These are phyloP conservation scores for Aegithalos caudatus DNA, from an alignment of 2,113 vertebrate genomes.

Conservation along the genomic window DNA sequence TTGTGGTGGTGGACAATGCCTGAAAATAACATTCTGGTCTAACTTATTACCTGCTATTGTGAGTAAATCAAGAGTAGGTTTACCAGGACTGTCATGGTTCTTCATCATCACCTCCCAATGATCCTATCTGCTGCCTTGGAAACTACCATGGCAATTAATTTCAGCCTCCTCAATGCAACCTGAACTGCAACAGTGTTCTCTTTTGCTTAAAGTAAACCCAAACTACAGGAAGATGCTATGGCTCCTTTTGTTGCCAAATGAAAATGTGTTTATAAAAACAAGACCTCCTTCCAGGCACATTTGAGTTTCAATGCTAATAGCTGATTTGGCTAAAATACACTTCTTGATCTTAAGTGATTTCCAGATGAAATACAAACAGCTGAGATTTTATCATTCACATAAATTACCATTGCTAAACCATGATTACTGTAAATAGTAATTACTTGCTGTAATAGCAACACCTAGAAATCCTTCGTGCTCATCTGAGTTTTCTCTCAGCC, in stretches of 20 bases:
- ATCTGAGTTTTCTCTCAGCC: not conserved
- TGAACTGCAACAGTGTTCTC: not conserved
- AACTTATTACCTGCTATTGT: not conserved
- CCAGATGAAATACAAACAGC: not conserved
- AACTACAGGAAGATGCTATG: not conserved
- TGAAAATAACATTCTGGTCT: not conserved
- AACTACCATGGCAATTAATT: not conserved
- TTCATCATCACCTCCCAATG: not conserved
- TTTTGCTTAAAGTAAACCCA: not conserved
- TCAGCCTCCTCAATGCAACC: not conserved
- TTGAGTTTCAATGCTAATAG: not conserved
- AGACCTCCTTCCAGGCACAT: not conserved
- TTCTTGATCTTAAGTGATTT: not conserved
- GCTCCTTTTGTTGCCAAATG: not conserved
- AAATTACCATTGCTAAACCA: not conserved
- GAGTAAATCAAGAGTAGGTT: not conserved
- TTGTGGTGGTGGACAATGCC: not conserved
- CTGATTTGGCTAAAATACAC: not conserved
- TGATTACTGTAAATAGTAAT: not conserved
- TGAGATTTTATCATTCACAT: not conserved
- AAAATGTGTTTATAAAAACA: slow-evolving; percentile 19
- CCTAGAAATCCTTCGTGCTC: not conserved
- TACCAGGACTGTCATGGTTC: not conserved
- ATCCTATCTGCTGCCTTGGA: not conserved
- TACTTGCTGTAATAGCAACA: not conserved